Base-by-base conservation (phyloP, 2,888 invertebrate genomes). In the Tenthredo amoena region DNA sequence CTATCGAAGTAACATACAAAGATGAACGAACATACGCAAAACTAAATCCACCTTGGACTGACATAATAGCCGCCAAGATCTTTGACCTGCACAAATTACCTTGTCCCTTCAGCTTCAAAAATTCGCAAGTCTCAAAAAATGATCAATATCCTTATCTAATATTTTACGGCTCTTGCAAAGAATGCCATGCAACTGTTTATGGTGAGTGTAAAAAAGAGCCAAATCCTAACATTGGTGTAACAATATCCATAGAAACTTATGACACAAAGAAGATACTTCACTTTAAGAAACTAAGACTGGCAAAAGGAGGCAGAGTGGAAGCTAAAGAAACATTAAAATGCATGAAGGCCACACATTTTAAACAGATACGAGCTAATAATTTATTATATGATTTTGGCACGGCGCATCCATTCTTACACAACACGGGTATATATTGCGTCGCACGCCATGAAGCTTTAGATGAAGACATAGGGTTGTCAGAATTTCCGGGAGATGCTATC, bases 391-490 rank as follows among this genome's bases (percentile, higher is more conserved):
- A 82, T 55, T 72, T 58, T 5, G 85, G 85, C 7, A 71, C 72
- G 26, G 74, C 12, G 26, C 40, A 18, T 1, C 58, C 55, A 12
- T 55, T 83, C 15, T 43, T 58, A 31, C 40, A 82, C 15, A 74
- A 62, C 82, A 40, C 71, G 0, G 15, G 1, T 15, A 47, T 85
- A 37, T 83, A 26, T 55, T 10, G 26, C 5, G 74, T 9, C 21
- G 83, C 74, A 74, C 12, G 83, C 4, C 85, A 85, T 58, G 85
- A 85, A 83, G 58, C 58, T 6, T 18, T 71, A 40, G 83, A 85
- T 74, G 72, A 83, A 72, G 26, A 26, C 21, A 83, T 83, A 7
- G 26, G 58, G 1, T 21, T 85, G 10, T n/a, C 71, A 3, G 58
- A 50, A 15, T 85, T 65, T 21, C 85, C 85, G 21, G 82, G 85